Evolutionary conservation across 1,140 invertebrate genomes (phyloP).

Genomic region (Drosophila aff.): DNA sequence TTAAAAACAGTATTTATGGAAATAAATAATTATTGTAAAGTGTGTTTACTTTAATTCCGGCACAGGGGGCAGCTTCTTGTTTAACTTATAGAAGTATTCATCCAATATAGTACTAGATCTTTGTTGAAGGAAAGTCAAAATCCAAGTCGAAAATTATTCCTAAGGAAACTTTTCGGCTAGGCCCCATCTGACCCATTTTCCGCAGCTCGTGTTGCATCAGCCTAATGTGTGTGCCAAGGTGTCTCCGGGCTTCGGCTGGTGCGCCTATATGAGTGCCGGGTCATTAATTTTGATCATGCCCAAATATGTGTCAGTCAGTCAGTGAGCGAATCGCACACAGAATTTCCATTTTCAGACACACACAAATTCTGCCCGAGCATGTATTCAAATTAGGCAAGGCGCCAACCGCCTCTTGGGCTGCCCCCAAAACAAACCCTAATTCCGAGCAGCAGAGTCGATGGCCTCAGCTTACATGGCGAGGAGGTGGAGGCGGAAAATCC

Average conservation of each 20-base stretch:
- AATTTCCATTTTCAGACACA: conserved; percentile 70
- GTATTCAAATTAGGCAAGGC: conserved; percentile 79
- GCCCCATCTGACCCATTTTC: conserved; percentile 47
- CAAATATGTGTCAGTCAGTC: conserved; percentile 82
- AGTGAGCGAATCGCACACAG: conserved; percentile 58
- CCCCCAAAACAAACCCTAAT: conserved; percentile 32
- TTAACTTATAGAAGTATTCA: too few relatives aligned
- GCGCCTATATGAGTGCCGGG: conserved; percentile 58
- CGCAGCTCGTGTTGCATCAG: conserved; percentile 19
- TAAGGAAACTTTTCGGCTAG: background rate
- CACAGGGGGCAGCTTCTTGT: too few relatives aligned
- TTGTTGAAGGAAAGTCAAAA: background rate
- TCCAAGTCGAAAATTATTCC: background rate
- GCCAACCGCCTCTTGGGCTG: conserved; percentile 35
- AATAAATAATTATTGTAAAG: background rate
- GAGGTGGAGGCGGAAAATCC: conserved; percentile 18
- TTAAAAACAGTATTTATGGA: background rate
- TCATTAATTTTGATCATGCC: conserved; percentile 83
- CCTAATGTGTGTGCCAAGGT: conserved; percentile 51
- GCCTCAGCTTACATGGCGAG: conserved; percentile 16
- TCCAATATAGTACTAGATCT: too few relatives aligned
- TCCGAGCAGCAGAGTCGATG: conserved; percentile 36
- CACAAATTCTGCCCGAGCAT: conserved; percentile 44
- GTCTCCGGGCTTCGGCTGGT: conserved; percentile 35
- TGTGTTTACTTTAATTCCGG: background rate